Conservation (phyloP, 2,797 vertebrate genomes). For the Loris lydekkerianus region DNA sequence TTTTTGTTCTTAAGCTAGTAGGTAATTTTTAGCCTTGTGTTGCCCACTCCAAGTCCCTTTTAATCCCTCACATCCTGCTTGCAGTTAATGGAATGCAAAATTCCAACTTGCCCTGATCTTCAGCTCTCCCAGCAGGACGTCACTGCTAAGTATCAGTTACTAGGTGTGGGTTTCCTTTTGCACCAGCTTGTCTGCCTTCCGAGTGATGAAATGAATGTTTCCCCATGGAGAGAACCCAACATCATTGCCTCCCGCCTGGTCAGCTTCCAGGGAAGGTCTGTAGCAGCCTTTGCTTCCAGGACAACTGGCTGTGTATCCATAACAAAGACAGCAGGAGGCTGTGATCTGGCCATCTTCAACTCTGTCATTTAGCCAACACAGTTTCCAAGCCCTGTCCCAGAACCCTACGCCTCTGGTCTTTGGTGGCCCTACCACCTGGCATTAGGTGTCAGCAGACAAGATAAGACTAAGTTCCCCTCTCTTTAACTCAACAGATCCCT, state of each 20-base stretch:
- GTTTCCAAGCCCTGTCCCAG: constrained; percentile 14
- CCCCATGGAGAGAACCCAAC: constrained; percentile 69
- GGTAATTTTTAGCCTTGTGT: constrained; percentile 57
- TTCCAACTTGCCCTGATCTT: constrained; percentile 60
- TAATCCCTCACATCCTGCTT: constrained; percentile 81
- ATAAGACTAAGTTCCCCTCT: neutral
- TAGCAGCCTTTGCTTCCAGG: constrained; percentile 77
- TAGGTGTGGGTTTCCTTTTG: constrained; percentile 82
- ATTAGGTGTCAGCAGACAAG: neutral
- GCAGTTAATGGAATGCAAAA: constrained; percentile 74
- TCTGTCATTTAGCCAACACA: constrained; percentile 40
- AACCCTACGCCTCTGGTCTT: constrained; percentile 33
- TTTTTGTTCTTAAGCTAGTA: constrained; percentile 31
- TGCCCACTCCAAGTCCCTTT: constrained; percentile 54
- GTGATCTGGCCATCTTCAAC: neutral
- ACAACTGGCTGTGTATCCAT: constrained; percentile 44
- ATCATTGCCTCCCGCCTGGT: constrained; percentile 67
- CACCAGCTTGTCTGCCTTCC: constrained; percentile 75
- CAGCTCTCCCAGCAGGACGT: constrained; percentile 66
- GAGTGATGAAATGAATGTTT: constrained; percentile 68
- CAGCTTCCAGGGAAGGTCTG: constrained; percentile 65
- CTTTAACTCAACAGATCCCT: neutral
- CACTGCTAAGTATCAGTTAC: constrained; percentile 74
- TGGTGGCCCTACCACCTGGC: constrained; percentile 6
- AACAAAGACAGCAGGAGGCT: constrained; percentile 73